Percentiles rank a stretch among this genome's conserved stretches.
Conservation (phyloP, 2,888 invertebrate genomes). For the Embidobia sp. region DNA sequence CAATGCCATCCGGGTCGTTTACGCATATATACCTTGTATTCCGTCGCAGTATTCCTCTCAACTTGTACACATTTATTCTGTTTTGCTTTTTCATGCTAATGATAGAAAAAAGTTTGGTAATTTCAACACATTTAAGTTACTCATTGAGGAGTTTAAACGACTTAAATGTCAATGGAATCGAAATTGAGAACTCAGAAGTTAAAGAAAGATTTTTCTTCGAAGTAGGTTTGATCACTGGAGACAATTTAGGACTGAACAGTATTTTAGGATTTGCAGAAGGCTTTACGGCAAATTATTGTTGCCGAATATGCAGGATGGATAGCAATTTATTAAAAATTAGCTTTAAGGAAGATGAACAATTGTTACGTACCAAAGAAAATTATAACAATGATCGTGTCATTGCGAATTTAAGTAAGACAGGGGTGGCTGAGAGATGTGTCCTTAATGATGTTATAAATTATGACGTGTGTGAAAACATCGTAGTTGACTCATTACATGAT, state of each 20-base stretch:
- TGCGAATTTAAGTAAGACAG: not conserved
- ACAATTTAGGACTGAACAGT: slow-evolving; percentile 42
- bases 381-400: slow-evolving; percentile 18
- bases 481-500: slow-evolving; percentile 46
- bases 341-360: slow-evolving; percentile 11
- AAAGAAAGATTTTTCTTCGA: slow-evolving; percentile 36
- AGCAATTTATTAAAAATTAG: slow-evolving; percentile 1
- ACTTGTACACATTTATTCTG: slow-evolving; percentile 25
- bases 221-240: slow-evolving; percentile 36
- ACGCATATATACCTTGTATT: slow-evolving; percentile 23
- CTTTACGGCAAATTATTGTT: slow-evolving; percentile 16
- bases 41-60: slow-evolving; percentile 24
- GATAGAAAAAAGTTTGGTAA: slow-evolving; percentile 52
- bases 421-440: slow-evolving; percentile 29
- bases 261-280: slow-evolving; percentile 32
- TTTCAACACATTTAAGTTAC: slow-evolving; percentile 16
- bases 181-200: slow-evolving; percentile 3
- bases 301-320: slow-evolving; percentile 6
- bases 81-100: slow-evolving; percentile 19
- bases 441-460: slow-evolving; percentile 42
- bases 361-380: slow-evolving; percentile 13
- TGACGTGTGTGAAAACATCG: slow-evolving; percentile 35
- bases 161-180: slow-evolving; percentile 24
- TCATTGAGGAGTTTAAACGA: slow-evolving; percentile 36
- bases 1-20: slow-evolving; percentile 18